Percentiles rank a stretch among this genome's conserved stretches.
phyloP scores from a whole-genome alignment of 1,140 invertebrate species.

The Cherax destructor region DNA sequence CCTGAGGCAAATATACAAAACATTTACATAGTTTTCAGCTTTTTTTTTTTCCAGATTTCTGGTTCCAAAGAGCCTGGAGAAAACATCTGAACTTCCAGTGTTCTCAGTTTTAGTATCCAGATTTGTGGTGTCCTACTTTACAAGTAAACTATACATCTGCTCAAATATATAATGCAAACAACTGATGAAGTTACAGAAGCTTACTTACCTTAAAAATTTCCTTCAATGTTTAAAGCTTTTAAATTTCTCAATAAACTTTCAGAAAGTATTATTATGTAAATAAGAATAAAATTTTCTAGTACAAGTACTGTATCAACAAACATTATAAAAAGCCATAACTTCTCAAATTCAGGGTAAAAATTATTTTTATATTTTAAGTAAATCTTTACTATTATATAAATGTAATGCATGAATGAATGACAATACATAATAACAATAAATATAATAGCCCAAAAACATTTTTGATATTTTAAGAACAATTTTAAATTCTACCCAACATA shows the following conservation, averaged over 20 bases:
- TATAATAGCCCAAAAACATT: too few relatives aligned
- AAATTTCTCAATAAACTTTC: background rate
- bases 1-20: too few relatives aligned
- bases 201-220: background rate
- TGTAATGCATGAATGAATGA: too few relatives aligned
- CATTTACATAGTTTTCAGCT: too few relatives aligned
- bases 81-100: too few relatives aligned
- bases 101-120: too few relatives aligned
- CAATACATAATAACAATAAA: too few relatives aligned
- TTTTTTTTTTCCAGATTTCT: too few relatives aligned
- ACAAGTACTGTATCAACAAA: background rate
- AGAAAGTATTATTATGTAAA: background rate
- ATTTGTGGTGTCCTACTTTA: too few relatives aligned
- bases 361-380: background rate
- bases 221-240: background rate
- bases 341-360: background rate
- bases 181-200: background rate
- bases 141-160: background rate
- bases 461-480: background rate
- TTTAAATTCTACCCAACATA: background rate
- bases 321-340: background rate
- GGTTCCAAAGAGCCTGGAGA: too few relatives aligned
- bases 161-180: background rate
- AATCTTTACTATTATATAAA: background rate
- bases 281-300: background rate